A percentile compares a stretch with the other conserved stretches of the same genome.
phyloP scores from a whole-genome alignment of 2,888 invertebrate genomes.

The Zaprionus bogoriensis region DNA sequence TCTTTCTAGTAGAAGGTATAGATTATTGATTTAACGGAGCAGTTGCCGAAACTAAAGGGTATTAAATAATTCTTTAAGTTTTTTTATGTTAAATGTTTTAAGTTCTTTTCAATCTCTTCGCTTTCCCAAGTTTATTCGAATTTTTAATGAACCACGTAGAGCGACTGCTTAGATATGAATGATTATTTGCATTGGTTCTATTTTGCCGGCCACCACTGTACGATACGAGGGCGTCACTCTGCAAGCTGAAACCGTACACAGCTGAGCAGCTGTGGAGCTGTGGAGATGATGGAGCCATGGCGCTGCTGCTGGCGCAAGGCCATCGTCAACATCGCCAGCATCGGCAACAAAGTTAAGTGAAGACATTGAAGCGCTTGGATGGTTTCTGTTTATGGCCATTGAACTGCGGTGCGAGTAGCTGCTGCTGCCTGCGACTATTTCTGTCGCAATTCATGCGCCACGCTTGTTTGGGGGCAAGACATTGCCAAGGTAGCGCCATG shows the following conservation, averaged over 20 bases:
- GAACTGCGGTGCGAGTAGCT: slow-evolving; percentile 34
- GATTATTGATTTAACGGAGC: too few relatives aligned
- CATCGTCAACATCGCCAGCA: slow-evolving; percentile 5
- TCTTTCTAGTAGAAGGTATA: too few relatives aligned
- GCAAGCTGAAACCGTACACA: not conserved
- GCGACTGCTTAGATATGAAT: not conserved
- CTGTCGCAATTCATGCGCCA: slow-evolving; percentile 1
- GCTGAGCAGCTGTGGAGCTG: not conserved
- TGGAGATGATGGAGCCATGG: not conserved
- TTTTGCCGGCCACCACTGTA: not conserved
- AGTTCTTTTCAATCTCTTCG: too few relatives aligned
- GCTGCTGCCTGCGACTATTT: slow-evolving; percentile 16
- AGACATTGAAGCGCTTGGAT: slow-evolving; percentile 48
- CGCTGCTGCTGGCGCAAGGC: slow-evolving; percentile 8
- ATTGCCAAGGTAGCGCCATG: slow-evolving; percentile 50
- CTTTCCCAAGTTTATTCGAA: too few relatives aligned
- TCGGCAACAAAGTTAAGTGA: slow-evolving; percentile 8
- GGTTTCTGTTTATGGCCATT: slow-evolving; percentile 54
- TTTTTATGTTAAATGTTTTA: too few relatives aligned
- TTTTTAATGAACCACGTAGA: too few relatives aligned
- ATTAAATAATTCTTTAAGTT: too few relatives aligned
- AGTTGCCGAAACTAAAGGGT: too few relatives aligned
- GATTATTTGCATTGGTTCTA: not conserved
- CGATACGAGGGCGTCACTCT: not conserved
- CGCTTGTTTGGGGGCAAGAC: slow-evolving; percentile 23